Conservation (phyloP, 1,140 invertebrate genomes). For the Drosophila willistoni region DNA sequence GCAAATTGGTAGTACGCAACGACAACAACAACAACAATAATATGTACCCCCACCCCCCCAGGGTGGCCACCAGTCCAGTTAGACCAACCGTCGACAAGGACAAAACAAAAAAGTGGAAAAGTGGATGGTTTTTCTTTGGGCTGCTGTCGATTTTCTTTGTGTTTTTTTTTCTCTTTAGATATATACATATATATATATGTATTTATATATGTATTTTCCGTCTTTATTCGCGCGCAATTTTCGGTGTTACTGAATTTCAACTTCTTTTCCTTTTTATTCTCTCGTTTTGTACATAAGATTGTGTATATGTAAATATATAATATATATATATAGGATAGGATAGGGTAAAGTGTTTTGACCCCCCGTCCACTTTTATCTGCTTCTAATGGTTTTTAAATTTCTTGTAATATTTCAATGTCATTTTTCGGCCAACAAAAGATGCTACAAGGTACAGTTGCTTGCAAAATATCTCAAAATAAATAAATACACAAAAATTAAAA, state of each 20-base stretch:
- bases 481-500: background rate
- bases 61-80: constrained; percentile 45
- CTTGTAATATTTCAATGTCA: constrained; percentile 77
- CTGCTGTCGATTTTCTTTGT: constrained; percentile 54
- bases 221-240: constrained; percentile 72
- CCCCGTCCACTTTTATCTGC: constrained; percentile 48
- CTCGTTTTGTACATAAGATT: constrained; percentile 1
- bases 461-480: constrained; percentile 32
- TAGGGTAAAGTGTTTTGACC: background rate
- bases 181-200: constrained; percentile 21
- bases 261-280: constrained; percentile 12
- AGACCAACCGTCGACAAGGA: constrained; percentile 58
- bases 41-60: background rate
- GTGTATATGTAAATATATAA: constrained; percentile 50
- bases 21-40: background rate
- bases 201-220: constrained; percentile 26
- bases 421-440: constrained; percentile 56
- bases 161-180: constrained; percentile 26
- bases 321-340: constrained; percentile 4
- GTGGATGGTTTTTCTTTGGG: constrained; percentile 72
- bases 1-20: constrained; percentile 71
- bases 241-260: constrained; percentile 53
- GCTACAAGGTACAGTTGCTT: constrained; percentile 60
- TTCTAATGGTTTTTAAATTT: constrained; percentile 81
- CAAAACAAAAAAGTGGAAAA: constrained; percentile 71